Evolutionary conservation across 2,888 invertebrate genomes (phyloP).

Genomic region (Mylabris sibirica): DNA sequence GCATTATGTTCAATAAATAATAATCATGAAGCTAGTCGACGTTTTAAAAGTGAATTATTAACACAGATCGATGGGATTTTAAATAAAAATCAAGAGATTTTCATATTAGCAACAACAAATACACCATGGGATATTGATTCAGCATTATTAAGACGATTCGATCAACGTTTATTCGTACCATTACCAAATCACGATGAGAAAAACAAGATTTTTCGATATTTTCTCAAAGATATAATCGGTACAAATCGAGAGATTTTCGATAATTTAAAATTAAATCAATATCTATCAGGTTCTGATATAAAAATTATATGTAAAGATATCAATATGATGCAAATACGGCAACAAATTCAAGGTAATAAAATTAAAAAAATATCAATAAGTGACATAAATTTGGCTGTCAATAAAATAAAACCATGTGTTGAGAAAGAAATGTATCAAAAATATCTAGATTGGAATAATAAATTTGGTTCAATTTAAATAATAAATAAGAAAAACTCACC

Average conservation of each 20-base stretch:
- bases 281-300: conserved; percentile 90
- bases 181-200: conserved; percentile 76
- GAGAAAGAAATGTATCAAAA: conserved; percentile 63
- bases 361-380: conserved; percentile 49
- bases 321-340: conserved; percentile 79
- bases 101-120: conserved; percentile 88
- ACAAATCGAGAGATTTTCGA: conserved; percentile 63
- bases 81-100: conserved; percentile 70
- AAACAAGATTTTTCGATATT: conserved; percentile 71
- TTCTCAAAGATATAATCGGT: conserved; percentile 61
- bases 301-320: conserved; percentile 88
- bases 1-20: conserved; percentile 76
- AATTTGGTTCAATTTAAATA: conserved; percentile 62
- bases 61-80: conserved; percentile 84
- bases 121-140: conserved; percentile 92
- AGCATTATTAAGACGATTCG: conserved; percentile 86
- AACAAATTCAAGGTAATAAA: conserved; percentile 50
- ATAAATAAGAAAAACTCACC: conserved; percentile 59
- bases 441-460: conserved; percentile 71
- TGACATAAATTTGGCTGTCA: conserved; percentile 64
- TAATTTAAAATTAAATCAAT: conserved; percentile 64
- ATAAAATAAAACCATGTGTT: conserved; percentile 68
- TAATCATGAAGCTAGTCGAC: conserved; percentile 85
- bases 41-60: conserved; percentile 89
- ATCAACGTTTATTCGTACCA: conserved; percentile 84